A percentile compares a stretch with the other conserved stretches of the same genome.
Evolutionary conservation across 1,140 invertebrate genomes (phyloP).

Genomic region (Drosophila mauritiana): DNA sequence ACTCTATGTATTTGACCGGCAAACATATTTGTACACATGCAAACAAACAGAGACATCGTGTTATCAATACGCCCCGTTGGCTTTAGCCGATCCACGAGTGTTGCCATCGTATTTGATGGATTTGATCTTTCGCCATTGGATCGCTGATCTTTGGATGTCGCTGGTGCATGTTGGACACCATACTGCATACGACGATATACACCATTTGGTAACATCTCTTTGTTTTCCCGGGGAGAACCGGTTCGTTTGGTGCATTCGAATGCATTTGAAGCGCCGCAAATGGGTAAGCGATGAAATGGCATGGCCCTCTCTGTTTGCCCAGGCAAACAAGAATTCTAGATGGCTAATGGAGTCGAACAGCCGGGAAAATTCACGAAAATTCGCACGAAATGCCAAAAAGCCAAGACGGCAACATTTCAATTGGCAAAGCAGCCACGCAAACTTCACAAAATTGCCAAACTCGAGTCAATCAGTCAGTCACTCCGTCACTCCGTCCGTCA

Average conservation of each 20-base stretch:
- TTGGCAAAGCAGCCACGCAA: conserved; percentile 55
- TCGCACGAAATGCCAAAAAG: conserved; percentile 71
- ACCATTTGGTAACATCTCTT: conserved; percentile 20
- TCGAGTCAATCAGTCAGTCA: not conserved
- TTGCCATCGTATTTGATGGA: conserved; percentile 18
- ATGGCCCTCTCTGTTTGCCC: conserved; percentile 4
- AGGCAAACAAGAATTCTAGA: conserved; percentile 30
- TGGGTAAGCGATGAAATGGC: not conserved
- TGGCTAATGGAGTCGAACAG: conserved; percentile 17
- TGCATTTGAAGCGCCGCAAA: conserved; percentile 10
- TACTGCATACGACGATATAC: no score
- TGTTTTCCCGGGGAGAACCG: conserved; percentile 11
- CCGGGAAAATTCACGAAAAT: conserved; percentile 41
- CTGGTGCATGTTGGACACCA: conserved; percentile 13
- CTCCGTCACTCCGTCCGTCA: not conserved
- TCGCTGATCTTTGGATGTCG: conserved; percentile 21
- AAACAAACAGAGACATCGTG: conserved; percentile 24
- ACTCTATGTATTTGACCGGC: conserved; percentile 10
- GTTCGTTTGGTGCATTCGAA: conserved; percentile 11
- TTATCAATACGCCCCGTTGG: conserved; percentile 34
- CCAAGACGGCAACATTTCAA: conserved; percentile 61
- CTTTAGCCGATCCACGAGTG: conserved; percentile 10
- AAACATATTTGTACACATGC: conserved; percentile 26
- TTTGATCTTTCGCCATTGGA: conserved; percentile 28
- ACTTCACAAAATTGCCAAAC: conserved; percentile 38